Conservation (phyloP, 2,888 invertebrate genomes). For the Lasioglossum morio region DNA sequence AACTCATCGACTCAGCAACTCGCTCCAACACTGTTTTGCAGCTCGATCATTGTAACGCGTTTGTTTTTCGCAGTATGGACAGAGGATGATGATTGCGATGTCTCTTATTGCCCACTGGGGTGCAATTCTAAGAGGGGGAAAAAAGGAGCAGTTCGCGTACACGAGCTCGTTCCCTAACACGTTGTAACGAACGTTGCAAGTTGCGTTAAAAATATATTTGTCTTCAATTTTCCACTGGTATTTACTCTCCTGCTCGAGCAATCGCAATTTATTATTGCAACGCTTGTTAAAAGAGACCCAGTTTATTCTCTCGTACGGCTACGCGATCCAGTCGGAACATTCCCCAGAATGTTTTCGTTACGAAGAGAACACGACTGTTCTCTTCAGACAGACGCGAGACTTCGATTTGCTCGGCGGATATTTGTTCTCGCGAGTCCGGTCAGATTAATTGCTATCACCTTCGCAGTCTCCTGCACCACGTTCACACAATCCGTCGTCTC, state of each 20-base stretch:
- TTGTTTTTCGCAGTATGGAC: not conserved
- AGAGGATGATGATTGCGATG: slow-evolving; percentile 9
- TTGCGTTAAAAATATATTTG: slow-evolving; percentile 52
- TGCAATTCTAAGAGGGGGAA: slow-evolving; percentile 14
- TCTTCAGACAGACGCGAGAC: not conserved
- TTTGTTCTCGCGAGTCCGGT: not conserved
- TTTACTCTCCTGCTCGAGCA: slow-evolving; percentile 24
- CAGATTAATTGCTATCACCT: not conserved
- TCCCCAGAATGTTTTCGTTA: not conserved
- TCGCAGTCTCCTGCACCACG: not conserved
- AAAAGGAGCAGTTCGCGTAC: not conserved
- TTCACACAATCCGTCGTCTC: not conserved
- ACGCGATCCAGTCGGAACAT: not conserved
- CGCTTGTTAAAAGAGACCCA: slow-evolving; percentile 25
- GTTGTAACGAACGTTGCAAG: slow-evolving; percentile 40
- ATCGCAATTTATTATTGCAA: slow-evolving; percentile 35
- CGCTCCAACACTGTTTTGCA: slow-evolving; percentile 40
- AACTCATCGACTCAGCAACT: slow-evolving; percentile 37
- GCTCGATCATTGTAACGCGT: slow-evolving; percentile 44
- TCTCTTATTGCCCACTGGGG: slow-evolving; percentile 31
- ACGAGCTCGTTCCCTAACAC: not conserved
- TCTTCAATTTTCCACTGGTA: slow-evolving; percentile 43
- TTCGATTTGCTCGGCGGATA: not conserved
- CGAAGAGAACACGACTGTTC: not conserved
- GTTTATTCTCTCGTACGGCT: slow-evolving; percentile 30